These are phyloP conservation scores for Cataglyphis cursor DNA, from an alignment of 2,888 invertebrate species.

Conservation along the genomic window DNA sequence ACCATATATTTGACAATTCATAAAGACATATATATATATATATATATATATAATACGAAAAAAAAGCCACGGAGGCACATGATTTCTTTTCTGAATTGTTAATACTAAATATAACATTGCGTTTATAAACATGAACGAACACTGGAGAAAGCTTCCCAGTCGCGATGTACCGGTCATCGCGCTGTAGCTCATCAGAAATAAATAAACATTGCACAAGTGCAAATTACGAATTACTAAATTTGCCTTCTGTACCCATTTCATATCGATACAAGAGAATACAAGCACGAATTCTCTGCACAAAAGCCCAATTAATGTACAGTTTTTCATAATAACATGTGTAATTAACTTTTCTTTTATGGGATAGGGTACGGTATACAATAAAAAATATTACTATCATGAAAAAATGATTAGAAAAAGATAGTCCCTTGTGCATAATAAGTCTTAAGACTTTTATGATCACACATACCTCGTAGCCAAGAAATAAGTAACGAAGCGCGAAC, in stretches of 20 bases:
- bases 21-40: conserved; percentile 58
- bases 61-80: conserved; percentile 60
- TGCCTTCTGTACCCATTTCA: conserved; percentile 53
- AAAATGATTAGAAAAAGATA: conserved; percentile 34
- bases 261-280: conserved; percentile 16
- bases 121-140: conserved; percentile 67
- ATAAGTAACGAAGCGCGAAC: conserved; percentile 33
- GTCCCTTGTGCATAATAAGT: neutral
- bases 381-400: conserved; percentile 17
- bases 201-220: conserved; percentile 68
- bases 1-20: conserved; percentile 73
- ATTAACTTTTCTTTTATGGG: neutral
- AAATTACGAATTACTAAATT: conserved; percentile 63
- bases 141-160: conserved; percentile 71
- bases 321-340: conserved; percentile 9
- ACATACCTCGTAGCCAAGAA: conserved; percentile 9
- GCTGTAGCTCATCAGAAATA: conserved; percentile 73
- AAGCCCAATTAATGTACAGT: conserved; percentile 5
- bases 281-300: conserved; percentile 22
- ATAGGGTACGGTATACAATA: conserved; percentile 7
- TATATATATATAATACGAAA: conserved; percentile 65
- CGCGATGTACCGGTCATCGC: conserved; percentile 79
- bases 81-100: conserved; percentile 69
- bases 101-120: conserved; percentile 66
- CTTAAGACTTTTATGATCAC: conserved; percentile 31